phyloP scores from a whole-genome alignment of 2,888 invertebrate genomes.

The Schizaphis graminum region DNA sequence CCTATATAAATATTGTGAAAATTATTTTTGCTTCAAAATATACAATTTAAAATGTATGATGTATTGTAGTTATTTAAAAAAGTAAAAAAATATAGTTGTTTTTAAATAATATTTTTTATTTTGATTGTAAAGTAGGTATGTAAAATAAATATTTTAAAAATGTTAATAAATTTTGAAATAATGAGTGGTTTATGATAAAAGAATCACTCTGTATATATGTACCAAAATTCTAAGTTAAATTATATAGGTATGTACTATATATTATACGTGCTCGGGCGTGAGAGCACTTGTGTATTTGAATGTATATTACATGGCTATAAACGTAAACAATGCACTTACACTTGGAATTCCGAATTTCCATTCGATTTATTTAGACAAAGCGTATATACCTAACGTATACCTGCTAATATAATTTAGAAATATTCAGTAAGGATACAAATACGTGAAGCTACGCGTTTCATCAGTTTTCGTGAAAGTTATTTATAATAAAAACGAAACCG shows the following conservation, averaged over 20 bases:
- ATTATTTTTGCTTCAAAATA: too few relatives aligned
- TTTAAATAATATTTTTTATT: too few relatives aligned
- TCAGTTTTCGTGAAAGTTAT: not conserved
- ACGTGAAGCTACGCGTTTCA: not conserved
- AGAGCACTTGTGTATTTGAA: not conserved
- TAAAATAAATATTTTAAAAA: too few relatives aligned
- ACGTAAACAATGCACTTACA: not conserved
- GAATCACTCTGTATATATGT: not conserved
- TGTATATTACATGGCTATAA: not conserved
- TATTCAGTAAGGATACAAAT: not conserved
- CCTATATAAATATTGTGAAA: too few relatives aligned
- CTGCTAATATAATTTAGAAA: not conserved
- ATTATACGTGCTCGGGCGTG: not conserved
- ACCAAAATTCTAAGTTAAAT: not conserved
- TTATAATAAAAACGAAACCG: not conserved
- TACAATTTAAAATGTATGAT: too few relatives aligned
- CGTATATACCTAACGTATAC: not conserved
- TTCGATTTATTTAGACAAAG: not conserved
- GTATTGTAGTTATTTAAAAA: too few relatives aligned
- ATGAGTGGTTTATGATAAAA: too few relatives aligned
- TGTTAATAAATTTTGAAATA: too few relatives aligned
- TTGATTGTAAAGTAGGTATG: too few relatives aligned
- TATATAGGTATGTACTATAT: not conserved
- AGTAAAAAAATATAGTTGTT: too few relatives aligned
- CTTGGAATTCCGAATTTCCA: not conserved